Percentiles rank a stretch among this genome's conserved stretches.
Conservation (phyloP, 2,888 invertebrate genomes). For the Heliconius aoede region DNA sequence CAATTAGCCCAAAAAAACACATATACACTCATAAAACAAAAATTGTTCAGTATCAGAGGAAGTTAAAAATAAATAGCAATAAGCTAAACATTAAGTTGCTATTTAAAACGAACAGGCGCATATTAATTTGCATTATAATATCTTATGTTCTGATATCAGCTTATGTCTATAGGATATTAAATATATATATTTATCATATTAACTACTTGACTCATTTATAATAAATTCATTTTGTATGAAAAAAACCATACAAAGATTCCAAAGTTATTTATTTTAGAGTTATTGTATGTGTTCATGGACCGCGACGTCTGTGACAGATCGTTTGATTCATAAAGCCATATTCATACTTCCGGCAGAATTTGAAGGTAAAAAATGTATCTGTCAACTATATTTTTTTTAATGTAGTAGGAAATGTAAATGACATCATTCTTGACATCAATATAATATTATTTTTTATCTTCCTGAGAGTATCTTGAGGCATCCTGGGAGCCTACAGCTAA, state of each 20-base stretch:
- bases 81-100: too few species aligned
- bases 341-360: background rate
- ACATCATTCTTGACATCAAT: background rate
- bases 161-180: too few species aligned
- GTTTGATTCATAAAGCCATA: background rate
- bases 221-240: background rate
- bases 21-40: too few species aligned
- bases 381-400: background rate
- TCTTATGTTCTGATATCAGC: too few species aligned
- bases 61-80: background rate
- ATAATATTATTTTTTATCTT: background rate
- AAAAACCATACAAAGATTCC: background rate
- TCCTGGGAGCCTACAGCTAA: too few species aligned
- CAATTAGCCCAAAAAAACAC: too few species aligned
- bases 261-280: background rate
- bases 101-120: background rate
- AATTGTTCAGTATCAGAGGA: background rate
- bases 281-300: constrained; percentile 6
- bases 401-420: background rate
- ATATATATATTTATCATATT: background rate
- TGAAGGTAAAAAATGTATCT: background rate
- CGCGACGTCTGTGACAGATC: constrained; percentile 4
- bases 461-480: background rate
- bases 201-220: background rate
- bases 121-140: too few species aligned